Evolutionary conservation across 2,888 invertebrate species (phyloP), one percentile per base, ranked within the genome.

Genomic region (Mythimna ferrago): DNA sequence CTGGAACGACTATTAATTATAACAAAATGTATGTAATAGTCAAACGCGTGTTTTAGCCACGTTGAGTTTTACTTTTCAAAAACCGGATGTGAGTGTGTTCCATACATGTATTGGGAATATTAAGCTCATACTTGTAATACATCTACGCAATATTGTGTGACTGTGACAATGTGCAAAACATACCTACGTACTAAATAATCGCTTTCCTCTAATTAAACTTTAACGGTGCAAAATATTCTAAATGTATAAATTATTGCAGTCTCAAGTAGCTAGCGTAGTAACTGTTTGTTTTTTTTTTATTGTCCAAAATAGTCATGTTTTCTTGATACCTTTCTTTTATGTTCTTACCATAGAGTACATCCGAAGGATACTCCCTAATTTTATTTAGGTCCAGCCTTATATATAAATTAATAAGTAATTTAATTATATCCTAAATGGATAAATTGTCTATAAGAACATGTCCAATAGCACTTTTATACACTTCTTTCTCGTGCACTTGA

Each of bases 171-270:
- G 32, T 26, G 32, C 6, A 56, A 26, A 10, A 56, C 11, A 14
- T 56, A 56, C 26, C 4, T 56, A 60, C n/a, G n/a, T n/a, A n/a
- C 38, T 19, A 10, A 60, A 38, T 35, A 7, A n/a, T 60, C 60
- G 57, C 57, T 57, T n/a, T 38, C 10, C 14, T 60, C n/a, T 41
- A 61, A 61, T 41, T 41, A 41, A 11, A 35, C 19, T 32, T 1
- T 56, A 58, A 58, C n/a, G 32, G 35, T 58, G 58, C 58, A 38
- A n/a, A 38, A 21, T 38, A 21, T 38, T 60, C 19, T n/a, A 60
- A 21, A 60, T 6, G 38, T 38, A 10, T 21, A 2, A n/a, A 60
- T 16, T n/a, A 38, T n/a, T 26, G 26, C 26, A 26, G 26, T 26
- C 26, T 26, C 26, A 26, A 2, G 26, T 26, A 26, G 26, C 26